Evolutionary conservation across 2,797 vertebrate species (phyloP).

Genomic region (Thunnus albacares): DNA sequence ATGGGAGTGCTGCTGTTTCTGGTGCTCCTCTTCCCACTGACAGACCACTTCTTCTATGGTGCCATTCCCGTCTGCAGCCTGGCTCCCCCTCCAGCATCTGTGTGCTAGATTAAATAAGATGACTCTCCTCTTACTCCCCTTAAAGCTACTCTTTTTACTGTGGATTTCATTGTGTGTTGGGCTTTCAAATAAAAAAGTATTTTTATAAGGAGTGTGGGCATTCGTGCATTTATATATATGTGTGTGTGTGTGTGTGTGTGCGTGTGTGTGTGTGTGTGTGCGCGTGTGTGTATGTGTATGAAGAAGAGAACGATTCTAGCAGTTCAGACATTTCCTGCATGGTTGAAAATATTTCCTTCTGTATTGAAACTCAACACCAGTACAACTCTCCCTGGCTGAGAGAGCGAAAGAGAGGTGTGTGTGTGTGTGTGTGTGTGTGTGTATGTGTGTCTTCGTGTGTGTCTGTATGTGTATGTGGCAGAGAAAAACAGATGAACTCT

Average conservation of each 20-base stretch:
- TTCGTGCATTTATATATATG: constrained; percentile 10
- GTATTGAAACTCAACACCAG: constrained; percentile 71
- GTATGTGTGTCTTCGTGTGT: constrained; percentile 12
- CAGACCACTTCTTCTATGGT: constrained; percentile 86
- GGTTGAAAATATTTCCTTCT: constrained; percentile 77
- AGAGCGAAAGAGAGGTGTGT: constrained; percentile 24
- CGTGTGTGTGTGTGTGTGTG: constrained; percentile 15
- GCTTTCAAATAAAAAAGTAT: constrained; percentile 34
- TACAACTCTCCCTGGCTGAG: constrained; percentile 57
- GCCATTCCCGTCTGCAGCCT: constrained; percentile 83
- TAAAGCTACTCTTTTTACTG: constrained; percentile 18
- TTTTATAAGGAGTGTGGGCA: constrained; percentile 15
- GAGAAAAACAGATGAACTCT: constrained; percentile 62
- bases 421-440: constrained; percentile 9
- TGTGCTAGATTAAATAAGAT: constrained; percentile 69
- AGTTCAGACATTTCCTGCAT: constrained; percentile 78
- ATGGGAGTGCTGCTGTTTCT: constrained; percentile 85
- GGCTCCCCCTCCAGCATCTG: constrained; percentile 56
- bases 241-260: constrained; percentile 10
- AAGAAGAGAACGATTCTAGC: constrained; percentile 50
- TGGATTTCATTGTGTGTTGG: constrained; percentile 33
- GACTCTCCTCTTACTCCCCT: not conserved
- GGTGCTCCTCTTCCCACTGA: constrained; percentile 86
- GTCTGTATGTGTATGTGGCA: not conserved
- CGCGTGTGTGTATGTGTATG: constrained; percentile 22